Evolutionary conservation across 1,140 invertebrate genomes (phyloP).

Genomic region (Cyrtorhinus lividipennis): DNA sequence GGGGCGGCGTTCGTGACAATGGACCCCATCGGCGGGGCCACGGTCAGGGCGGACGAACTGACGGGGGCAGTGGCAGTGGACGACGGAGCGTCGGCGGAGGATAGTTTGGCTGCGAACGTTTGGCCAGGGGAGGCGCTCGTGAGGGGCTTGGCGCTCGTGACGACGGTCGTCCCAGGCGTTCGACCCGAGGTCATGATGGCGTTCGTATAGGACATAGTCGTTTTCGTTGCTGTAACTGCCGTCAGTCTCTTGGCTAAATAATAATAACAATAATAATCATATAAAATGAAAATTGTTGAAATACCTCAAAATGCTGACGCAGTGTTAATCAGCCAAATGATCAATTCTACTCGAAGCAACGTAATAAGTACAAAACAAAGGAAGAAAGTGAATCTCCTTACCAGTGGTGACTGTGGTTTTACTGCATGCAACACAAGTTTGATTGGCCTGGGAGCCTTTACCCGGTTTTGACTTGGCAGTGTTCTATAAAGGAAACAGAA

Average conservation of each 20-base stretch:
- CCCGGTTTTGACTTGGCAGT: constrained; percentile 24
- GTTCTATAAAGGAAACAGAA: constrained; percentile 17
- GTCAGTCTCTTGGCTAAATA: constrained; percentile 31
- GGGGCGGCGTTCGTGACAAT: not conserved
- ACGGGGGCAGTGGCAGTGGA: not conserved
- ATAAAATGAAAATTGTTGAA: too few relatives aligned
- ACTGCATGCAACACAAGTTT: constrained; percentile 20
- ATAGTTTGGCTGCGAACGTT: constrained; percentile 46
- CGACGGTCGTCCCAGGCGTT: constrained; percentile 29
- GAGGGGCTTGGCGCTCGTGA: constrained; percentile 25
- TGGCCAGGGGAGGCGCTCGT: constrained; percentile 30
- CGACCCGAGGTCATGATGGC: constrained; percentile 38
- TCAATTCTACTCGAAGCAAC: not conserved
- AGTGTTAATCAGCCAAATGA: not conserved
- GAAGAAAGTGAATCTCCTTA: too few relatives aligned
- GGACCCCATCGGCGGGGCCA: constrained; percentile 1
- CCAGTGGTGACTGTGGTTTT: constrained; percentile 25
- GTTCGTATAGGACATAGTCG: constrained; percentile 45
- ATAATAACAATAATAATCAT: constrained; percentile 11
- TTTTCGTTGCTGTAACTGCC: constrained; percentile 35
- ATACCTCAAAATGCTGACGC: too few relatives aligned
- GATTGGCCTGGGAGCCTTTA: constrained; percentile 15
- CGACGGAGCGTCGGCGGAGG: constrained; percentile 22
- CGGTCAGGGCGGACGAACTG: constrained; percentile 12
- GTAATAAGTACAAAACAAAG: too few relatives aligned